Evolutionary conservation across 92 coral and sea anemone genomes (phyloP).

Genomic region (Scolanthus callimorphus): DNA sequence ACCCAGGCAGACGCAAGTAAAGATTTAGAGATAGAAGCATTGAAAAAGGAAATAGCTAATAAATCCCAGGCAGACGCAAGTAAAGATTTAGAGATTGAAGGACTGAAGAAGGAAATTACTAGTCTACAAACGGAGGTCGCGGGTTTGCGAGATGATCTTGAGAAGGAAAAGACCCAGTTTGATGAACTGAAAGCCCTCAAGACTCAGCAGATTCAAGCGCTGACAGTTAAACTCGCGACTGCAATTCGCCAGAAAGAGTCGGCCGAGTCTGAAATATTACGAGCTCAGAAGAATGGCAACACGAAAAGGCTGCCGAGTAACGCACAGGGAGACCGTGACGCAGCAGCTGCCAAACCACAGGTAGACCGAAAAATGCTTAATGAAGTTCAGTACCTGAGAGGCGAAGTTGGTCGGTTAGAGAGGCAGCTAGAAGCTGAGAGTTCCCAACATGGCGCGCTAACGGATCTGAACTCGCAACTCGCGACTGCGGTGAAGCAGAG

Average conservation of each 20-base stretch:
- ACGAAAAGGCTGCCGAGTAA: not conserved
- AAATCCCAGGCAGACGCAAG: not conserved
- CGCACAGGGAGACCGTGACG: not conserved
- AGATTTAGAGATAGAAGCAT: no score
- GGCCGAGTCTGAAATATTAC: no score
- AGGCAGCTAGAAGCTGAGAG: not conserved
- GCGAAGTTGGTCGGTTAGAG: not conserved
- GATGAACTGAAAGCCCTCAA: conserved; percentile 65
- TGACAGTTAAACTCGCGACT: conserved; percentile 73
- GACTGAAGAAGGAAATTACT: not conserved
- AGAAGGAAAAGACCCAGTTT: conserved; percentile 37
- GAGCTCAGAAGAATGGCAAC: no score
- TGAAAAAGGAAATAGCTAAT: no score
- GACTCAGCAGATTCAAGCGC: conserved; percentile 58
- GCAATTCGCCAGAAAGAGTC: conserved; percentile 65
- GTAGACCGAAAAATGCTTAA: not conserved
- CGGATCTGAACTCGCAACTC: not conserved
- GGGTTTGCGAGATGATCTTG: conserved; percentile 43
- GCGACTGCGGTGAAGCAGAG: not conserved
- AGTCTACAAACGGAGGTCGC: conserved; percentile 12
- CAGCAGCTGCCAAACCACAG: not conserved
- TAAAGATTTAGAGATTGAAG: not conserved
- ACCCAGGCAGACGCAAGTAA: no score
- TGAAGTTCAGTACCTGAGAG: not conserved
- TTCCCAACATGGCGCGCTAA: not conserved